Evolutionary conservation across 2,888 invertebrate genomes (phyloP).

Genomic region (Microctonus hyperodae): DNA sequence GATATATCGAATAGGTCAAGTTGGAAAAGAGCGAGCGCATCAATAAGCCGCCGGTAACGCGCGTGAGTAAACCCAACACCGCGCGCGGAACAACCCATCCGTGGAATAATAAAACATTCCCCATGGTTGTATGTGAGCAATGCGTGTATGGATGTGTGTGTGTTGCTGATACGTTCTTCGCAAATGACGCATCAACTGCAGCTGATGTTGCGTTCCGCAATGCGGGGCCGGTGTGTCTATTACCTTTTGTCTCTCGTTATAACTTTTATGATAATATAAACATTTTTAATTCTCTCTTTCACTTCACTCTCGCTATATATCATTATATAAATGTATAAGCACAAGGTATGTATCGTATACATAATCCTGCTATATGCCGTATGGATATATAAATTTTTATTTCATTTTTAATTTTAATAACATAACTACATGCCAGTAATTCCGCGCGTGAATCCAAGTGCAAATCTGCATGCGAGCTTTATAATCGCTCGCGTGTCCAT

Average conservation of each 20-base stretch:
- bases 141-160: constrained; percentile 36
- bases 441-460: constrained; percentile 37
- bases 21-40: neutral
- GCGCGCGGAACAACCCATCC: constrained; percentile 50
- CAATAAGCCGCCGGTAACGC: neutral
- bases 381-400: neutral
- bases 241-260: constrained; percentile 27
- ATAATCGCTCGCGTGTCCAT: constrained; percentile 45
- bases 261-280: constrained; percentile 7
- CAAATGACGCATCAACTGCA: constrained; percentile 59
- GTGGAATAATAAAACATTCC: constrained; percentile 31
- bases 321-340: neutral
- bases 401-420: constrained; percentile 37
- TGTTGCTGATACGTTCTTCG: constrained; percentile 58
- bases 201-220: constrained; percentile 59
- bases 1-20: neutral
- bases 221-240: constrained; percentile 48
- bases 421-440: constrained; percentile 36
- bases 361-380: too few species aligned
- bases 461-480: constrained; percentile 41
- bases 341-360: too few species aligned
- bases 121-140: constrained; percentile 11
- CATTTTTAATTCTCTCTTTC: constrained; percentile 12
- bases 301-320: neutral
- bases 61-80: constrained; percentile 34